Evolutionary conservation across 2,888 invertebrate genomes (phyloP).

Genomic region (Busseola fusca): DNA sequence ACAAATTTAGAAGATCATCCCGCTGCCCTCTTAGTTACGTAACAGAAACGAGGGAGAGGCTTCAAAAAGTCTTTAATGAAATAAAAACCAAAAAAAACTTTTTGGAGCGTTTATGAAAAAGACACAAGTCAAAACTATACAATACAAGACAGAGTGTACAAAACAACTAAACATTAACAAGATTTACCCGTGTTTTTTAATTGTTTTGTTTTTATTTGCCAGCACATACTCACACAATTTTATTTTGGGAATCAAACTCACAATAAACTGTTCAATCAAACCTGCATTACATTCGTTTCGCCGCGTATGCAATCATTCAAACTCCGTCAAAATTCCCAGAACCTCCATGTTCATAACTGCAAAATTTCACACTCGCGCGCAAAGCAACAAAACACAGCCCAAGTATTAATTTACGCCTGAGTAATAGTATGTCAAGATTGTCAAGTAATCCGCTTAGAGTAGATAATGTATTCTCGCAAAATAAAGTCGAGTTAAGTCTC

Average conservation of each 20-base stretch:
- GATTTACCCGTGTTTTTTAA: no score
- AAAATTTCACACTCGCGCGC: slow-evolving; percentile 45
- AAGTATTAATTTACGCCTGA: slow-evolving; percentile 68
- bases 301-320: slow-evolving; percentile 7
- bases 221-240: not conserved
- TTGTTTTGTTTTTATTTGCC: not conserved
- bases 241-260: not conserved
- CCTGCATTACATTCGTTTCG: not conserved
- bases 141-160: not conserved
- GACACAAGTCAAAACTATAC: not conserved
- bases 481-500: slow-evolving; percentile 82
- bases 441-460: slow-evolving; percentile 77
- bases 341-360: slow-evolving; percentile 31
- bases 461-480: slow-evolving; percentile 76
- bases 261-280: not conserved
- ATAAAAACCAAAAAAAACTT: not conserved
- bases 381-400: slow-evolving; percentile 53
- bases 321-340: slow-evolving; percentile 9
- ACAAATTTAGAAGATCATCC: slow-evolving; percentile 29
- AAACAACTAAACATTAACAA: not conserved
- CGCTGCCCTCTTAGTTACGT: slow-evolving; percentile 3
- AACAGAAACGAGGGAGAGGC: not conserved
- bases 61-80: not conserved
- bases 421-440: slow-evolving; percentile 71
- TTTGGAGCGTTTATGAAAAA: not conserved